A percentile compares a stretch with the other conserved stretches of the same genome.
phyloP scores from a whole-genome alignment of 2,797 vertebrate genomes.

The Geotrypetes seraphini region DNA sequence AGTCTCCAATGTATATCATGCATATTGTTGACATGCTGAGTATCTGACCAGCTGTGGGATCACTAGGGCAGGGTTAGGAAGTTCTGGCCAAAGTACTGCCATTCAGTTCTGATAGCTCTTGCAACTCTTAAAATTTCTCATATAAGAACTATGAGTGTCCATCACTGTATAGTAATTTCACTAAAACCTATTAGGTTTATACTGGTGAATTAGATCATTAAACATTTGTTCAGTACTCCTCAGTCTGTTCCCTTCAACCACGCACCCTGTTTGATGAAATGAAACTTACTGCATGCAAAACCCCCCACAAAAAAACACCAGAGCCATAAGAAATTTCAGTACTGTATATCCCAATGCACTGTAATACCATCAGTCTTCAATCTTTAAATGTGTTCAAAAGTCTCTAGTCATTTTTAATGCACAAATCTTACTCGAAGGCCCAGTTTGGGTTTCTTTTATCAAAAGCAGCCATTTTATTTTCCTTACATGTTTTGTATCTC shows the following conservation, averaged over 20 bases:
- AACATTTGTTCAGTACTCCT: constrained; percentile 15
- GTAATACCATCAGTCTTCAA: too few species aligned
- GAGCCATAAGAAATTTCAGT: constrained; percentile 22
- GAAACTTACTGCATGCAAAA: constrained; percentile 37
- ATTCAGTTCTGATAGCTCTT: too few species aligned
- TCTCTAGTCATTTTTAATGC: too few species aligned
- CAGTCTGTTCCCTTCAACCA: constrained; percentile 6
- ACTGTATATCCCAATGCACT: constrained; percentile 26
- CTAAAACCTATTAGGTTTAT: constrained; percentile 26
- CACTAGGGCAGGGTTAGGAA: too few species aligned
- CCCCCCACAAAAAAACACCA: constrained; percentile 14
- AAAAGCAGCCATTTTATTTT: too few species aligned
- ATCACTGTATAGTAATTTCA: constrained; percentile 21
- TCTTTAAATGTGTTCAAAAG: too few species aligned
- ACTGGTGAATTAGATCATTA: constrained; percentile 32
- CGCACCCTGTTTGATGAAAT: constrained; percentile 35
- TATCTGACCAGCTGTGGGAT: too few species aligned
- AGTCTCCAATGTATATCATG: too few species aligned
- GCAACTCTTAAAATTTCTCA: constrained; percentile 22
- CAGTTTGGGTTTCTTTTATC: too few species aligned
- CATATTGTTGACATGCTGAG: too few species aligned
- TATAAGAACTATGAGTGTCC: constrained; percentile 29
- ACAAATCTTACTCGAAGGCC: too few species aligned
- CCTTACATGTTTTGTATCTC: constrained; percentile 92
- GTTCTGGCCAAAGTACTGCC: too few species aligned